Evolutionary conservation across 1,140 invertebrate species (phyloP).

Genomic region (Bombus fervidus): DNA sequence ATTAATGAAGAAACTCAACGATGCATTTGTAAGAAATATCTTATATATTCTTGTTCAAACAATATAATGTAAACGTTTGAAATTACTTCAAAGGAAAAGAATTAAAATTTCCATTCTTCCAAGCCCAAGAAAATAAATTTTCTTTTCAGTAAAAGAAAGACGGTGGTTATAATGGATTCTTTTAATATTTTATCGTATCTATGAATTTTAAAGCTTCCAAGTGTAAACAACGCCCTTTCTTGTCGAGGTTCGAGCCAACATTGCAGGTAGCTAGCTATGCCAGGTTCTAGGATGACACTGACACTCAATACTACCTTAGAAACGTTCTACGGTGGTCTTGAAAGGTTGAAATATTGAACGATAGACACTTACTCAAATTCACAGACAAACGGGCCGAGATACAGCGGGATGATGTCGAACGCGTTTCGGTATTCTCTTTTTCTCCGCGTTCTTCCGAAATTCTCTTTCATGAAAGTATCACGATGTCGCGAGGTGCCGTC

Average conservation of each 20-base stretch:
- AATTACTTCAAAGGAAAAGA: background rate
- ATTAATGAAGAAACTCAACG: background rate
- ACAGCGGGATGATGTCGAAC: background rate
- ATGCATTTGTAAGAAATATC: background rate
- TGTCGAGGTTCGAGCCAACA: background rate
- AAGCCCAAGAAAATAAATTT: background rate
- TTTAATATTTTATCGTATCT: background rate
- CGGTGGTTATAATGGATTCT: background rate
- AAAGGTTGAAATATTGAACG: conserved; percentile 34
- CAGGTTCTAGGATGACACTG: conserved; percentile 42
- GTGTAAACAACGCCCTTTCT: conserved; percentile 30
- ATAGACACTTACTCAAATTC: conserved; percentile 9
- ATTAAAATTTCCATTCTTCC: background rate
- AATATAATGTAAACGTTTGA: too few relatives aligned
- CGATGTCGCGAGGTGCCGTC: background rate
- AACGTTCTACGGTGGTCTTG: background rate
- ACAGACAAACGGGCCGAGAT: conserved; percentile 6
- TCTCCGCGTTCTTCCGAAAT: conserved; percentile 10
- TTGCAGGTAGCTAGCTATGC: conserved; percentile 16
- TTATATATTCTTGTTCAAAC: background rate
- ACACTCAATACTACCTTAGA: conserved; percentile 22
- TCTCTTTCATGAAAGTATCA: conserved; percentile 45
- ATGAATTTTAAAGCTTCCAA: background rate
- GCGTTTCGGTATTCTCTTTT: conserved; percentile 39
- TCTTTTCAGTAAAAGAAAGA: background rate